Percentiles rank a stretch among this genome's conserved stretches.
These are phyloP conservation scores for Lampris incognitus DNA, from an alignment of 2,113 vertebrate species.

Conservation along the genomic window DNA sequence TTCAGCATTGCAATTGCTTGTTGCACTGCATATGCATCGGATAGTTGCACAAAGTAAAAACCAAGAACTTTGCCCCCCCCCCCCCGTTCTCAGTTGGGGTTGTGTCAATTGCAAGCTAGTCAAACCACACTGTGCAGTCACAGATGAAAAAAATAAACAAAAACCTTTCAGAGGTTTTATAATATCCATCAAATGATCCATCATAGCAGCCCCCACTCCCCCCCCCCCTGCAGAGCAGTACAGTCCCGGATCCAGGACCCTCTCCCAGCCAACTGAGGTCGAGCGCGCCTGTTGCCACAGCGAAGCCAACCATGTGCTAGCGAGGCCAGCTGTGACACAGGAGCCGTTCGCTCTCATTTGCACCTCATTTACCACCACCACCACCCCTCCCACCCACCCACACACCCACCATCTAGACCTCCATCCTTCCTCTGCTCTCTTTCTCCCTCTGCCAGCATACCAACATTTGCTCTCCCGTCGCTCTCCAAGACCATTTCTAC, in stretches of 20 bases:
- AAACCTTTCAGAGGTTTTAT: too few species aligned
- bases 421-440: conserved; percentile 31
- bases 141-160: too few species aligned
- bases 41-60: too few species aligned
- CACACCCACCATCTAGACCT: conserved; percentile 11
- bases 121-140: too few species aligned
- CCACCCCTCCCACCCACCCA: background rate
- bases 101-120: too few species aligned
- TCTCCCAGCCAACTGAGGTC: conserved; percentile 5
- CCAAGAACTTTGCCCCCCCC: too few species aligned
- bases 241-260: background rate
- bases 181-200: conserved; percentile 11
- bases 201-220: conserved; percentile 27
- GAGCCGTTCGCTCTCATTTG: conserved; percentile 72
- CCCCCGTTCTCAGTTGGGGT: too few species aligned
- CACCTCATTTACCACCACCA: conserved; percentile 69
- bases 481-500: conserved; percentile 60
- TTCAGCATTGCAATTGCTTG: too few species aligned
- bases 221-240: background rate
- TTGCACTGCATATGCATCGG: too few species aligned
- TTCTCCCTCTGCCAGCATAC: conserved; percentile 55
- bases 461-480: conserved; percentile 1
- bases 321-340: conserved; percentile 66
- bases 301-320: conserved; percentile 56
- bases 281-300: conserved; percentile 59